Evolutionary conservation across 2,888 invertebrate genomes (phyloP), one percentile per base, ranked within the genome.

Genomic region (Tortricodes alternella): DNA sequence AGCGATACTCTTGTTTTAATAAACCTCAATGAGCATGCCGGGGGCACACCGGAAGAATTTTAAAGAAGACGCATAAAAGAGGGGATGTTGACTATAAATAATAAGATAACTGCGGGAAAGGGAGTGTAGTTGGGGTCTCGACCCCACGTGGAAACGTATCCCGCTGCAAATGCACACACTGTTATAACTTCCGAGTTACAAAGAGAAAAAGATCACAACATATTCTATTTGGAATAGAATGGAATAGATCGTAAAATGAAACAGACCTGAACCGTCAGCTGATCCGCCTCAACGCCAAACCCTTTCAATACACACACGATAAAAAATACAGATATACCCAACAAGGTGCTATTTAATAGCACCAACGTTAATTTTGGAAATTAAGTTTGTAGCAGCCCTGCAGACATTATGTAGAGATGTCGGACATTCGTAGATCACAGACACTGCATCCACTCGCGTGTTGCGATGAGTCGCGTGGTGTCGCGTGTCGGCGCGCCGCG

Each of bases 31-130:
- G 53, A 38, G 43, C 23, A 24, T 21, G 27, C n/a, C 21, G 15
- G 15, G 18, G 21, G 32, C 9, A 32, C 38, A 32, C 34, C 19
- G 41, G 29, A 53, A 53, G 41, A 53, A 53, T 48, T 53, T 53
- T 48, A 34, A 53, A 53, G 41, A 48, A 53, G 46, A 43, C 46
- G 35, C 46, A 24, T 46, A 51, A 61, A 60, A 59, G 65, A 62
- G 65, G 60, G 59, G 59, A 53, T 58, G 62, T 64, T 63, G 65
- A 68, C 72, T 61, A 76, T 81, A 82, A 80, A 81, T 80, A 81
- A 79, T 78, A 77, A 73, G 80, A 78, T 83, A 78, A 78, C 71
- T 64, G 70, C 62, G 61, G 63, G 59, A 59, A 61, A 57, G 49
- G 41, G 53, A 44, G 60, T 52, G 52, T 48, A 49, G 53, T 50